Base-by-base conservation (phyloP, 2,888 invertebrate species). In the Ceratothoa steindachneri region DNA sequence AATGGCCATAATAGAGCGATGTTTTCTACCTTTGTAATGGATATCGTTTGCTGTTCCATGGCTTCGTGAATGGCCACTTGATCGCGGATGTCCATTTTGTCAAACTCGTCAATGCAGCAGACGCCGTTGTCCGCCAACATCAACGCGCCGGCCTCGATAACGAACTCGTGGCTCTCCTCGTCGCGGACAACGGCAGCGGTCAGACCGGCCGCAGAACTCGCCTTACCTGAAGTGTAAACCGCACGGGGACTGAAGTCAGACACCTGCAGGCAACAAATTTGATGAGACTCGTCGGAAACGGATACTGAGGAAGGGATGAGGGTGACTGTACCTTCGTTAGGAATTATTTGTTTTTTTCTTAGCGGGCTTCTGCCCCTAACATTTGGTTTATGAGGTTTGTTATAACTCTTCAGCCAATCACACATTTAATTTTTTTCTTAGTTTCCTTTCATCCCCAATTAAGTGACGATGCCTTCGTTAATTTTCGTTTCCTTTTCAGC, bases 21-120 rank as follows among this genome's bases (percentile, higher is more conserved):
- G 12, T 1, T 28, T 30, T 27, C 77, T 81, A 89, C 94, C 88
- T 99, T 99, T 0, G 99, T 97, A 74, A 99, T 89, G 0, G 97
- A 97, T 81, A 99, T 99, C 0, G 99, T 99, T 86, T 99, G 99
- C 83, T 99, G 99, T 87, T 99, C 99, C 99, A 99, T 99, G 2
- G 99, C 99, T 86, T 99, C 99, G 87, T 99, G 99, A 81, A 99
- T 99, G 65, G 99, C 98, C 4, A 99, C 97, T 85, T 99, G 98
- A 88, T 99, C 99, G 67, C 90, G 89, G 0, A 89, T 89, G 84
- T 99, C 98, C 99, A 99, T 99, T 86, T 99, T 99, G 85, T 99
- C 99, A 85, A 99, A 99, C 86, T 99, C 99, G 83, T 99, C 99
- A 82, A 99, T 99, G 84, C 98, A 98, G 82, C 98, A 98, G 66